Evolutionary conservation across 2,113 vertebrate species (phyloP).

Genomic region (Pholis gunnellus): DNA sequence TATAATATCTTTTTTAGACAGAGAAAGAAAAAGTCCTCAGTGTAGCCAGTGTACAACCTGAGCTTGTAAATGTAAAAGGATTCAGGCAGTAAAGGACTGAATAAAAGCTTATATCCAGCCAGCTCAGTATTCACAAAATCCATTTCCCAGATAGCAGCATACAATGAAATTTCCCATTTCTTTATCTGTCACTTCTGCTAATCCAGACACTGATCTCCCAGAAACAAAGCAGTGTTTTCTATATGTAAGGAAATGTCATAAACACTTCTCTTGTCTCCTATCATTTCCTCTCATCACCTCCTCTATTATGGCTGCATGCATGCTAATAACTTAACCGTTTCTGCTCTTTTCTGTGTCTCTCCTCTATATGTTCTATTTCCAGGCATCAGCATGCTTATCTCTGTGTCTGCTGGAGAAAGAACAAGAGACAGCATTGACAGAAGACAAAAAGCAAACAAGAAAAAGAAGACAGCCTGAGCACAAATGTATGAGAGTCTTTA

Average conservation of each 20-base stretch:
- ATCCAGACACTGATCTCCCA: conserved; percentile 68
- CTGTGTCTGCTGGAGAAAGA: conserved; percentile 19
- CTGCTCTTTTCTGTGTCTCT: conserved; percentile 10
- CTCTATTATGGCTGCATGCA: conserved; percentile 43
- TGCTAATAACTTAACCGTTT: conserved; percentile 42
- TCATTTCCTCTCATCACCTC: conserved; percentile 56
- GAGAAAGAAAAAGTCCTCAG: conserved; percentile 16
- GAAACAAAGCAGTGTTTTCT: conserved; percentile 68
- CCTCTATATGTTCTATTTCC: conserved; percentile 24
- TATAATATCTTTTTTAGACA: conserved; percentile 1
- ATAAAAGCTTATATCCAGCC: conserved; percentile 60
- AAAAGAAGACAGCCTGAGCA: conserved; percentile 1
- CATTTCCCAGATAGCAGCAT: conserved; percentile 67
- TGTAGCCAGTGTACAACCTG: conserved; percentile 36
- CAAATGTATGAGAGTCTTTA: not conserved
- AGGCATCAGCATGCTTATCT: conserved; percentile 38
- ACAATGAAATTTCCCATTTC: conserved; percentile 71
- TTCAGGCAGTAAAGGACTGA: conserved; percentile 49
- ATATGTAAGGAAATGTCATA: conserved; percentile 64
- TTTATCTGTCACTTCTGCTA: conserved; percentile 72
- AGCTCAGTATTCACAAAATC: conserved; percentile 68
- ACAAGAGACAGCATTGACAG: conserved; percentile 5
- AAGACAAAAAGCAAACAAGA: conserved; percentile 15
- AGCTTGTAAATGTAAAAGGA: conserved; percentile 58
- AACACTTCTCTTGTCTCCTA: conserved; percentile 54